phyloP scores from a whole-genome alignment of 2,797 vertebrate species.

The Gallinago solitaria region DNA sequence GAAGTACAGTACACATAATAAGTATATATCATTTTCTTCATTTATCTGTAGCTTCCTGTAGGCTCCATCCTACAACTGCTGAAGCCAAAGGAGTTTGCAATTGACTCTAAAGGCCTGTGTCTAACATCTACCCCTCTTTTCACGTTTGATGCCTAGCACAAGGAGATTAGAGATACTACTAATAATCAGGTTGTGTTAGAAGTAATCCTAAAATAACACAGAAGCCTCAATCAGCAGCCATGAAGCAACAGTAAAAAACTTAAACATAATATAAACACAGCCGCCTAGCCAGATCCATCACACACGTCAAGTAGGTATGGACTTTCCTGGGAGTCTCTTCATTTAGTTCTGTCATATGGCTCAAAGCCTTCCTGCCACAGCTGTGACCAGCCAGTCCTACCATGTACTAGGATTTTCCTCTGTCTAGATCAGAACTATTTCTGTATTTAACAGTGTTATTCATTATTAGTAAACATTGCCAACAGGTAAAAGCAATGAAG shows the following conservation, averaged over 20 bases:
- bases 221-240: not conserved
- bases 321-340: not conserved
- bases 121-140: not conserved
- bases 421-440: not conserved
- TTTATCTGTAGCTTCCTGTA: not conserved
- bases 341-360: not conserved
- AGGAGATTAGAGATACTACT: not conserved
- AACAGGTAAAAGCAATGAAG: not conserved
- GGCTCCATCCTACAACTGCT: not conserved
- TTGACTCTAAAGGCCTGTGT: not conserved
- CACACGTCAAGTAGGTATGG: fast-evolving
- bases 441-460: not conserved
- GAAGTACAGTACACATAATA: not conserved
- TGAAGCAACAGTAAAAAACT: not conserved
- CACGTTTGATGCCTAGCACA: not conserved
- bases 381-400: not conserved
- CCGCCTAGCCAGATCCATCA: not conserved
- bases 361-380: not conserved
- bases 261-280: not conserved
- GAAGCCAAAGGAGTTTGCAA: not conserved
- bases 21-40: not conserved
- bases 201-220: not conserved
- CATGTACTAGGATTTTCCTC: not conserved
- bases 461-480: not conserved
- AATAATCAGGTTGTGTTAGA: not conserved